These are phyloP conservation scores for Columba janthina DNA, from an alignment of 2,113 vertebrate genomes.

Conservation along the genomic window DNA sequence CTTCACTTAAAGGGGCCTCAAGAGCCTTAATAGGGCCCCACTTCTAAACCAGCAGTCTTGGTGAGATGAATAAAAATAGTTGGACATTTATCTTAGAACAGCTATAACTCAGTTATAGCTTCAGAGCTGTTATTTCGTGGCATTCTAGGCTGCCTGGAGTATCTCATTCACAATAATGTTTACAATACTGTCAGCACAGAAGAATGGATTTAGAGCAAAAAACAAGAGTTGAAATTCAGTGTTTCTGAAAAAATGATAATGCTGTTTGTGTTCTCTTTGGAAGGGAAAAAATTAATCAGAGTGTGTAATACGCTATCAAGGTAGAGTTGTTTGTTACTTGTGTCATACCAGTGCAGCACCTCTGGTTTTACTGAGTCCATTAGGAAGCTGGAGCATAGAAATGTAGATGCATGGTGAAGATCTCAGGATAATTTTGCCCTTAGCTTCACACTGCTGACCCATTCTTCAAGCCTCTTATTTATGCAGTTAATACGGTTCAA, in stretches of 20 bases:
- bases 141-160: neutral
- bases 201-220: neutral
- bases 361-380: neutral
- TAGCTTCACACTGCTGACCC: neutral
- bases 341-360: neutral
- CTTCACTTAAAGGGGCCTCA: neutral
- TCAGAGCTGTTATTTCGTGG: neutral
- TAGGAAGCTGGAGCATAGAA: neutral
- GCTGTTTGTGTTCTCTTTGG: neutral
- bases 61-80: neutral
- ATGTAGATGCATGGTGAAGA: neutral
- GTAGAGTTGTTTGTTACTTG: neutral
- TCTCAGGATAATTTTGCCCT: neutral
- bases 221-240: neutral
- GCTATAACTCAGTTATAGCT: neutral
- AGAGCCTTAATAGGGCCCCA: neutral
- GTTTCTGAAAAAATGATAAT: neutral
- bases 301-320: neutral
- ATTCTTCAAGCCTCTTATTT: constrained; percentile 42
- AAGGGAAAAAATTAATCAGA: neutral
- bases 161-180: neutral
- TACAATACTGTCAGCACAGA: neutral
- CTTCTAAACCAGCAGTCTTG: neutral
- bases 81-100: neutral
- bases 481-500: constrained; percentile 29